Conservation (phyloP, 2,888 invertebrate species). For the Rhabditoides inermis region DNA sequence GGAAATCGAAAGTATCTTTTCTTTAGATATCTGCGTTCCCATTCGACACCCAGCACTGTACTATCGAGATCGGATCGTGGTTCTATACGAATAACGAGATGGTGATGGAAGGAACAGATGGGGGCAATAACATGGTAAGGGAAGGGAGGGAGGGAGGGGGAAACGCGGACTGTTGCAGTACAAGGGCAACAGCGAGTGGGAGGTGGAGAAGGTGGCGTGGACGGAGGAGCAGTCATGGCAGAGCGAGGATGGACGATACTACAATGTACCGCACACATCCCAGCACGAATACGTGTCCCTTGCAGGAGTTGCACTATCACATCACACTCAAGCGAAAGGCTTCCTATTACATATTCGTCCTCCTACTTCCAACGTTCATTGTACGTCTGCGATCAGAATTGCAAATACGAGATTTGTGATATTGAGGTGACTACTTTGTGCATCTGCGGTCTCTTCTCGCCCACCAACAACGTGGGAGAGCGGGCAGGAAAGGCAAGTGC, state of each 20-base stretch:
- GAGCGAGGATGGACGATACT: neutral
- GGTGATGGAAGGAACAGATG: neutral
- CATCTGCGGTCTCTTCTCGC: slow-evolving; percentile 7
- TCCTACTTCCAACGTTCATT: slow-evolving; percentile 10
- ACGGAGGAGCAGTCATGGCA: neutral
- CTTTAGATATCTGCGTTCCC: slow-evolving; percentile 8
- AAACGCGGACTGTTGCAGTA: slow-evolving; percentile 2
- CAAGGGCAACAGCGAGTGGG: slow-evolving; percentile 11
- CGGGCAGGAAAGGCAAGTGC: slow-evolving; percentile 5
- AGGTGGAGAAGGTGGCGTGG: neutral
- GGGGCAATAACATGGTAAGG: neutral
- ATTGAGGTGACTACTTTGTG: slow-evolving; percentile 7
- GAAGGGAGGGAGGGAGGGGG: neutral
- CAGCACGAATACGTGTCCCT: too few relatives aligned
- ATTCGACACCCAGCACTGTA: slow-evolving; percentile 8
- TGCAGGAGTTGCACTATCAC: slow-evolving; percentile 8
- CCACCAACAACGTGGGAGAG: slow-evolving; percentile 9
- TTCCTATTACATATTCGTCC: slow-evolving; percentile 7
- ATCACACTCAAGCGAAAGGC: slow-evolving; percentile 3
- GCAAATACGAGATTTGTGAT: too few relatives aligned
- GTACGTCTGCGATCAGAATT: too few relatives aligned
- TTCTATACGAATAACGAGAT: slow-evolving; percentile 6
- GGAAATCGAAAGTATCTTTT: neutral
- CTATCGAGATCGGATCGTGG: slow-evolving; percentile 8
- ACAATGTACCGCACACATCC: too few relatives aligned